phyloP scores from a whole-genome alignment of 1,140 invertebrate genomes.

The Drosophila ohnishii region DNA sequence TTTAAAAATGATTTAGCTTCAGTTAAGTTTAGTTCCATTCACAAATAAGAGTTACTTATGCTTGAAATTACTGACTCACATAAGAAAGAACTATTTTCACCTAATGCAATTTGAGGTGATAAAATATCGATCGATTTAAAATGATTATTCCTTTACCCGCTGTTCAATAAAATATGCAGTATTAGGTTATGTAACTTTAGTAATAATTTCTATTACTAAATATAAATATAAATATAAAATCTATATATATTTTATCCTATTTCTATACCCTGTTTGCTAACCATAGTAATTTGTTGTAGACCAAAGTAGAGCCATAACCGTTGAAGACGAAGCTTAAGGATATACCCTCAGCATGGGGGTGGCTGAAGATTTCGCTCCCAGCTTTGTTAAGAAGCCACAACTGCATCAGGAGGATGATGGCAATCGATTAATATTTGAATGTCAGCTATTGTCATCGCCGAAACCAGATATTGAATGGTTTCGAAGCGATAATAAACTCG shows the following conservation, averaged over 20 bases:
- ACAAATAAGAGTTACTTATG: background rate
- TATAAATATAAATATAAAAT: background rate
- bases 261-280: background rate
- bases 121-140: background rate
- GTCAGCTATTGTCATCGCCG: constrained; percentile 93
- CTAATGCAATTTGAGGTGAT: background rate
- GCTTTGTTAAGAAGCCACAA: constrained; percentile 98
- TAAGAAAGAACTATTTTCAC: background rate
- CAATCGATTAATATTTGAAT: constrained; percentile 97
- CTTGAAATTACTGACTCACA: background rate
- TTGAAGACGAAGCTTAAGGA: constrained; percentile 59
- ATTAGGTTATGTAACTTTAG: too few relatives aligned
- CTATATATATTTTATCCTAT: background rate
- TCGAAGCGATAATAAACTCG: constrained; percentile 91
- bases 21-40: background rate
- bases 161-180: too few relatives aligned
- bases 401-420: constrained; percentile 97
- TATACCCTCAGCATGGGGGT: constrained; percentile 81
- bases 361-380: constrained; percentile 96
- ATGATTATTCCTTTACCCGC: background rate
- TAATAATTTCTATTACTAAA: too few relatives aligned
- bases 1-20: background rate
- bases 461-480: constrained; percentile 97
- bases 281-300: constrained; percentile 25
- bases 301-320: constrained; percentile 46